phyloP scores from a whole-genome alignment of 1,140 invertebrate species.

The Atopsyche davidsoni region DNA sequence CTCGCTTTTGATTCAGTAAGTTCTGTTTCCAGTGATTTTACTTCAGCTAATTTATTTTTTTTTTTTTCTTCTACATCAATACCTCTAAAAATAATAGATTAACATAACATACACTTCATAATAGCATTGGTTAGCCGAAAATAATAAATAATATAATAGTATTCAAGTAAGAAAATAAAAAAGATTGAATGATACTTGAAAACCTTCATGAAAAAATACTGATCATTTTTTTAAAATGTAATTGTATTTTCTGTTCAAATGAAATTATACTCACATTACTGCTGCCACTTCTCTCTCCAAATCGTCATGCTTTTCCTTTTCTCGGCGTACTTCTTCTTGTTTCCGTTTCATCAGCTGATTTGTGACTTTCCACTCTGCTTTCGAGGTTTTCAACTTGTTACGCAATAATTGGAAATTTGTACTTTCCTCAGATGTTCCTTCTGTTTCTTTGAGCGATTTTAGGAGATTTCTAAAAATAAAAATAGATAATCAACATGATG shows the following conservation, averaged over 20 bases:
- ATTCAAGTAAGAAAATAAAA: too few species aligned
- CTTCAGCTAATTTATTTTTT: conserved; percentile 33
- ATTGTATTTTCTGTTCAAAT: too few species aligned
- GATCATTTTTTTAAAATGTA: too few species aligned
- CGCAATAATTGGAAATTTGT: conserved; percentile 1
- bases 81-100: conserved; percentile 12
- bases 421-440: conserved; percentile 1
- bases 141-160: background rate
- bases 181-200: background rate
- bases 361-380: conserved; percentile 16
- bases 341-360: conserved; percentile 28
- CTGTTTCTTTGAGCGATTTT: conserved; percentile 7
- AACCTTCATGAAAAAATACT: conserved; percentile 5
- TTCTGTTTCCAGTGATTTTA: conserved; percentile 31
- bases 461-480: conserved; percentile 16
- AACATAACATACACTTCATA: conserved; percentile 9
- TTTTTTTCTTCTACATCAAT: conserved; percentile 34
- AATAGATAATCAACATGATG: too few species aligned
- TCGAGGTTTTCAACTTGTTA: conserved; percentile 10
- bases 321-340: conserved; percentile 32
- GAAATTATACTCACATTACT: conserved; percentile 19
- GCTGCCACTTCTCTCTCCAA: conserved; percentile 35
- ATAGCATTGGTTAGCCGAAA: too few species aligned
- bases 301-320: conserved; percentile 35
- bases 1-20: conserved; percentile 33